A percentile compares a stretch with the other conserved stretches of the same genome.
phyloP scores from a whole-genome alignment of 2,797 vertebrate species.

The Pelobates cultripes region DNA sequence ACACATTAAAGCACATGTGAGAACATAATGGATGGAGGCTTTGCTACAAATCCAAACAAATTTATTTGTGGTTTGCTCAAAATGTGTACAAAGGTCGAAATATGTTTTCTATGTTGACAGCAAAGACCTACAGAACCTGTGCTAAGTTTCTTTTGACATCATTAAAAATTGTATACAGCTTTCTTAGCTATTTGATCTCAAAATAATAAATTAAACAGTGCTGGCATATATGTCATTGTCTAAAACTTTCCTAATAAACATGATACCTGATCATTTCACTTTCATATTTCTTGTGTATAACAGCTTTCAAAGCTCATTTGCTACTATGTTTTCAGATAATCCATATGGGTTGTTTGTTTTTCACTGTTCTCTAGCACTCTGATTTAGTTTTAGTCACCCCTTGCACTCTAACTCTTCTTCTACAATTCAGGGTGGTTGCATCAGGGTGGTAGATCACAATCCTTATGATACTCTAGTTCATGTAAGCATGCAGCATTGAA shows the following conservation, averaged over 20 bases:
- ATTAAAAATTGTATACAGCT: conserved; percentile 38
- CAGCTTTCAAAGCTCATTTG: background rate
- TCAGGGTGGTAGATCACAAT: no score
- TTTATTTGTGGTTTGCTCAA: conserved; percentile 40
- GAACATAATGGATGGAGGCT: conserved; percentile 36
- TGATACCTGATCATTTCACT: conserved; percentile 15
- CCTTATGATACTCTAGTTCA: no score
- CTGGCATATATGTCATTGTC: conserved; percentile 19
- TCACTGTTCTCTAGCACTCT: no score
- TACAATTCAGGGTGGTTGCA: no score
- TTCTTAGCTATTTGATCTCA: conserved; percentile 33
- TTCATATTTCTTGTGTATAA: conserved; percentile 8
- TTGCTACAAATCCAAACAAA: conserved; percentile 30
- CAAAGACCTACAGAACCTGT: conserved; percentile 8
- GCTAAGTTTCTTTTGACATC: conserved; percentile 31
- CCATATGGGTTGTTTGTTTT: no score
- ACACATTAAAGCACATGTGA: conserved; percentile 26
- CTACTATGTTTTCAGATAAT: no score
- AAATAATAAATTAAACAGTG: conserved; percentile 15
- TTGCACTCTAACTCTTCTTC: no score
- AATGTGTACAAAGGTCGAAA: conserved; percentile 12
- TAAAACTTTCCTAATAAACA: conserved; percentile 25
- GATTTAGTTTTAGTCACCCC: no score
- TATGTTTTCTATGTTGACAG: conserved; percentile 30
- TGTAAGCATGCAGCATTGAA: no score